Base-by-base conservation (phyloP, 92 coral and sea anemone genomes). In the Epizoanthus ramosus region DNA sequence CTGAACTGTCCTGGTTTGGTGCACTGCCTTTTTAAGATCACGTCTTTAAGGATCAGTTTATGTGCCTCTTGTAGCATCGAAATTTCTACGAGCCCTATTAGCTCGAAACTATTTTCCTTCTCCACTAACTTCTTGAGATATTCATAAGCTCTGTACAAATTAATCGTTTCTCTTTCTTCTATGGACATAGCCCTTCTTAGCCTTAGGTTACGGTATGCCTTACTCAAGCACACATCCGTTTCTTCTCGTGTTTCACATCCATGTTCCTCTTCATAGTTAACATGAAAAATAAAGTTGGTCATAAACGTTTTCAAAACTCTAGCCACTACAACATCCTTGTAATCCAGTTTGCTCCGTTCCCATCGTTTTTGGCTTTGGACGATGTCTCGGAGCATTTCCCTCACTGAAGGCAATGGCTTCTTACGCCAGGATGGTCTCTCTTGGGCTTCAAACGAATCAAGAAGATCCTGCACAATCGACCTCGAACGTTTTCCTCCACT, bases 251-350 rank as follows among this genome's bases (percentile, higher is more conserved):
- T 84, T 9, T 65, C 35, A 9, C 79, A 66, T 25, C 97, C 97
- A 79, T 92, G 95, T 3, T 76, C 97, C 74, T 95, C 98, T n/a
- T 85, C 97, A 28, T 18, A 19, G 75, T 91, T 95, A n/a, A 88
- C 68, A 73, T 84, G 94, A 80, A 66, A 85, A 57, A 95, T 89
- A 75, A 88, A 95, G 14, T 74, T 47, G 16, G 65, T 67, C 0
- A 85, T 68, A 67, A 89, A 83, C 35, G 83, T 15, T 3, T 71
- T 72, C 6, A 68, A 64, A 10, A 89, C 89, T 28, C 80, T 66
- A 23, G 79, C 17, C 17, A 88, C 67, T 24, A 86, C 0, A 8
- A 86, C 0, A 8, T 73, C 54, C 6, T 61, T 14, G 12, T 39
- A 61, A 0, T 13, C 6, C 4, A 33, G 1, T 63, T 68, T 9